A percentile compares a stretch with the other conserved stretches of the same genome.
These are phyloP conservation scores for Heliconius melpomene DNA, from an alignment of 1,140 invertebrate species.

Conservation along the genomic window DNA sequence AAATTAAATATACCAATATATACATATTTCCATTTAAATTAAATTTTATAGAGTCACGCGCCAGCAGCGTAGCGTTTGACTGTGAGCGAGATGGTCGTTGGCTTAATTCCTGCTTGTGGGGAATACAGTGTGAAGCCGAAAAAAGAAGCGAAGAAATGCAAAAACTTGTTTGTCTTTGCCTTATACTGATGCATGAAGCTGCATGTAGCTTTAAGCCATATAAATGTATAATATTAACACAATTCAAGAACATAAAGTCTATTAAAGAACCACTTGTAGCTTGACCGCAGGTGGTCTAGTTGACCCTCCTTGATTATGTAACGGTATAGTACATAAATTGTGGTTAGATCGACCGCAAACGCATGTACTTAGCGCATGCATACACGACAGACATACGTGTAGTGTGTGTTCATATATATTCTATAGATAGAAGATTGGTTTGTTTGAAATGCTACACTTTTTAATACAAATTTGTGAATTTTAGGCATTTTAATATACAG, in stretches of 20 bases:
- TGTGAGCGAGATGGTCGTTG: too few relatives aligned
- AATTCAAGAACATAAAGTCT: conserved; percentile 3
- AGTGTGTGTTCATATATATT: not conserved
- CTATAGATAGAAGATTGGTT: not conserved
- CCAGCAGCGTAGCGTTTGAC: too few relatives aligned
- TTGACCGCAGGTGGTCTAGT: conserved; percentile 19
- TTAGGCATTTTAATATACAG: too few relatives aligned
- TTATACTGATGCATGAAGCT: too few relatives aligned
- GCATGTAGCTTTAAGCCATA: not conserved
- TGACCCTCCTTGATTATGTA: conserved; percentile 20
- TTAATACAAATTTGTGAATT: too few relatives aligned
- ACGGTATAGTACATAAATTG: conserved; percentile 16
- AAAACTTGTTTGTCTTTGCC: too few relatives aligned
- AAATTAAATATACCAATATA: not conserved
- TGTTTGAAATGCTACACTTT: not conserved
- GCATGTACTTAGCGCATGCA: conserved; percentile 9
- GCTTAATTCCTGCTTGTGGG: not conserved
- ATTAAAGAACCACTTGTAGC: conserved; percentile 18
- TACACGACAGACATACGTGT: not conserved
- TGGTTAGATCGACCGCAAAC: conserved; percentile 18
- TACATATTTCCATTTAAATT: not conserved
- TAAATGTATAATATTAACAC: not conserved
- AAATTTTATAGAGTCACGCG: too few relatives aligned
- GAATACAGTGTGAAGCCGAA: not conserved
- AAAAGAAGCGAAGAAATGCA: too few relatives aligned